A percentile compares a stretch with the other conserved stretches of the same genome.
Evolutionary conservation across 2,113 vertebrate species (phyloP).

Genomic region (Plecotus auritus): DNA sequence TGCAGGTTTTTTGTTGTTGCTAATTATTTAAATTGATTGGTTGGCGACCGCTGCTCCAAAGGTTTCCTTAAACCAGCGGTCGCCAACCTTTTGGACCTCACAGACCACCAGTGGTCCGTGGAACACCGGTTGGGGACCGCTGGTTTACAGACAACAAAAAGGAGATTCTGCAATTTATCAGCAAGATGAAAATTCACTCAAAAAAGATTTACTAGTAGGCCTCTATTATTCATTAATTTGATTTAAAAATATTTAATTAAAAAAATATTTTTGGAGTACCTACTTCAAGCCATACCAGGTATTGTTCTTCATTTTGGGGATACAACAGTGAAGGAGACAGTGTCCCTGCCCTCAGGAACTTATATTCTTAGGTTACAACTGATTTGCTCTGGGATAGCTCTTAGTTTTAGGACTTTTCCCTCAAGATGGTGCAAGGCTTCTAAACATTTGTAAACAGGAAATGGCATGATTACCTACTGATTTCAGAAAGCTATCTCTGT

Average conservation of each 20-base stretch:
- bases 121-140: too few species aligned
- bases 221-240: background rate
- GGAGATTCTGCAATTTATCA: constrained; percentile 1
- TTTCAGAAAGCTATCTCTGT: background rate
- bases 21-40: constrained; percentile 1
- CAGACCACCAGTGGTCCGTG: too few species aligned
- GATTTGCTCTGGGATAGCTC: background rate
- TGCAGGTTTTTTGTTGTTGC: background rate
- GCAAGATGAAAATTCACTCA: background rate
- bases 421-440: background rate
- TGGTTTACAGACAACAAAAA: background rate
- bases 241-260: background rate
- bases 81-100: too few species aligned
- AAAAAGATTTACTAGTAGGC: background rate
- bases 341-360: background rate
- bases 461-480: background rate
- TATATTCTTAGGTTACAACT: background rate
- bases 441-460: background rate
- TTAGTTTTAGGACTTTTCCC: background rate
- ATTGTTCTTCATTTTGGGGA: background rate
- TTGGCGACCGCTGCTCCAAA: too few species aligned
- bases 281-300: background rate
- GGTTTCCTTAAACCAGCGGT: too few species aligned
- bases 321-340: background rate
- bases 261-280: background rate